Evolutionary conservation across 2,113 vertebrate species (phyloP), one percentile per base, ranked within the genome.

Genomic region (Aleadryas rufinucha): DNA sequence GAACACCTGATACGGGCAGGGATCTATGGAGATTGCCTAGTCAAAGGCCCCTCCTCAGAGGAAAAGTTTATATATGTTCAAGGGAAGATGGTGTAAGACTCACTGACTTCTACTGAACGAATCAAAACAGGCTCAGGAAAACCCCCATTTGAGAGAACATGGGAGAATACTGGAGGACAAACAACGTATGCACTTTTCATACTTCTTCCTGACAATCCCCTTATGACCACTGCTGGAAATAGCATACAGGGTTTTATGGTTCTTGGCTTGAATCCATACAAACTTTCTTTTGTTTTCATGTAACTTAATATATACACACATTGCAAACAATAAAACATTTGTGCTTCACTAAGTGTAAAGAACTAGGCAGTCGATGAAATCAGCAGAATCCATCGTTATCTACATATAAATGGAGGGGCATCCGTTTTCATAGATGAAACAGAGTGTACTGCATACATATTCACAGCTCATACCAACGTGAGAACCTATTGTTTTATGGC

Each of bases 361-460:
- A 91, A 42, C 26, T 64, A 66, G 71, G 39, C 19, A 66, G 33
- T 4, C 23, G 10, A 28, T 56, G 44, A 79, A 78, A 63, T 54
- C 35, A 66, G 30, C 27, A 78, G 37, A 84, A 87, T 20, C 22
- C 31, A 78, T 61, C 19, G 1, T 42, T 74, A 57, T 54, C 85
- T 50, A 10, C 22, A 33, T 54, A 68, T 53, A 93, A 87, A 84
- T 20, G 10, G 26, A 76, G 24, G 8, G 19, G 6, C 30, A 75
- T 49, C 24, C 64, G 26, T 65, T 90, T 68, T 57, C 49, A 84
- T 5, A 61, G 27, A 42, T 13, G 8, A 76, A 64, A 71, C 4
- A 23, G 18, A 50, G 17, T 13, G 11, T 50, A 7, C 20, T 16
- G 14, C 0, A 2, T 31, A n/a, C 1, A 1, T 54, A 63, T 41